phyloP scores from a whole-genome alignment of 2,113 vertebrate genomes.

The Castor canadensis region DNA sequence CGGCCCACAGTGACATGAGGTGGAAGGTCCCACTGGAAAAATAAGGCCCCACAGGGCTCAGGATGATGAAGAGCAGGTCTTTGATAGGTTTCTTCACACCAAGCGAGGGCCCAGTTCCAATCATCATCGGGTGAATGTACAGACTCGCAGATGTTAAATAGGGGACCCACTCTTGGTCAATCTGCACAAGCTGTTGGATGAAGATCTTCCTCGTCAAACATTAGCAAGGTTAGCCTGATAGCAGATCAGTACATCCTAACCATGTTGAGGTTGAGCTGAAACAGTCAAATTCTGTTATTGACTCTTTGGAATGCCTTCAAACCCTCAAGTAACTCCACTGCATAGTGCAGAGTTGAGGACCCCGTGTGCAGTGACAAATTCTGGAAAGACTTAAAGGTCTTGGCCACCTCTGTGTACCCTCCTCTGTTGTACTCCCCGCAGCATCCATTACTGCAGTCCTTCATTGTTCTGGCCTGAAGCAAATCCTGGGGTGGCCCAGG shows the following conservation, averaged over 20 bases:
- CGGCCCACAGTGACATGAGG: slow-evolving; percentile 91
- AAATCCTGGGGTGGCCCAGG: too few species aligned
- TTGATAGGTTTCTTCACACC: slow-evolving; percentile 89
- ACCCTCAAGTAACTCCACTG: slow-evolving; percentile 96
- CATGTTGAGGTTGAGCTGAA: slow-evolving; percentile 93
- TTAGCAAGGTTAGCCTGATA: slow-evolving; percentile 88
- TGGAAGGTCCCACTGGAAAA: slow-evolving; percentile 86
- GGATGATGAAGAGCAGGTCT: slow-evolving; percentile 90
- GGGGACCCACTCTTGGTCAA: slow-evolving; percentile 93
- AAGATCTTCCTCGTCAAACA: slow-evolving; percentile 91
- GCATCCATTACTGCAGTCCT: too few species aligned
- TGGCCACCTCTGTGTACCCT: too few species aligned
- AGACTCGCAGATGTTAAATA: slow-evolving; percentile 87
- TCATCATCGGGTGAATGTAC: slow-evolving; percentile 91
- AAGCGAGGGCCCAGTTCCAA: slow-evolving; percentile 91
- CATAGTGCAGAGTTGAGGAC: too few species aligned
- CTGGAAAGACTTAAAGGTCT: too few species aligned
- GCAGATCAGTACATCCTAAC: slow-evolving; percentile 90
- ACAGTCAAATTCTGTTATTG: slow-evolving; percentile 90
- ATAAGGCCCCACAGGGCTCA: slow-evolving; percentile 92
- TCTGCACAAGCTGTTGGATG: slow-evolving; percentile 89
- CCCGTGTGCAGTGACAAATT: too few species aligned
- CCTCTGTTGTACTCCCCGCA: too few species aligned
- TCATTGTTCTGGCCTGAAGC: too few species aligned
- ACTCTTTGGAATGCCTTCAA: slow-evolving; percentile 92